Percentiles rank a stretch among this genome's conserved stretches.
These are phyloP conservation scores for Condylostylus longicornis DNA, from an alignment of 1,140 invertebrate species.

Conservation along the genomic window DNA sequence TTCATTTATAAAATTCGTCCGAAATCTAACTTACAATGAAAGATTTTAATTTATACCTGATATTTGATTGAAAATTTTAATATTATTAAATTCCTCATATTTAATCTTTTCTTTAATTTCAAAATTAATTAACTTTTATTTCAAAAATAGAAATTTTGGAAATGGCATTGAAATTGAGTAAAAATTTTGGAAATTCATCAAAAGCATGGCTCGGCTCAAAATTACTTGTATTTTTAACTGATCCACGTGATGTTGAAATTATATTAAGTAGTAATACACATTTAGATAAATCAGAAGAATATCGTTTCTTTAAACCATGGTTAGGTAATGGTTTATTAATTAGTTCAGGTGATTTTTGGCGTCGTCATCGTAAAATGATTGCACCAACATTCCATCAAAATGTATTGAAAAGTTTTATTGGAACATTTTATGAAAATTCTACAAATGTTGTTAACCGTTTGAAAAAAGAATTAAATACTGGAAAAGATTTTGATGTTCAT, in stretches of 20 bases:
- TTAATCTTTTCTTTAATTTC: conserved; percentile 2
- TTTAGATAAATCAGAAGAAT: conserved; percentile 66
- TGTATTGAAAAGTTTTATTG: conserved; percentile 76
- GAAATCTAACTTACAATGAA: too few species aligned
- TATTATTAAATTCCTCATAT: conserved; percentile 4
- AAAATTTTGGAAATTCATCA: conserved; percentile 40
- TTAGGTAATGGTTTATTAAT: conserved; percentile 75
- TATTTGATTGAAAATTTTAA: conserved; percentile 11
- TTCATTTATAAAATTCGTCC: too few species aligned
- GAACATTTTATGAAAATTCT: conserved; percentile 74
- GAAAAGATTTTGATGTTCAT: conserved; percentile 63
- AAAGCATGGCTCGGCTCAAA: conserved; percentile 48
- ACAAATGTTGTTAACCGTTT: conserved; percentile 52
- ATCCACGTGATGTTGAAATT: conserved; percentile 53
- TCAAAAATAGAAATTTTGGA: conserved; percentile 35
- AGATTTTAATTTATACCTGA: too few species aligned
- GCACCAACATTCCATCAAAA: conserved; percentile 88
- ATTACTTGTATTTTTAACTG: conserved; percentile 43
- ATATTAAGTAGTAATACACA: conserved; percentile 55
- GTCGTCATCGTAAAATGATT: conserved; percentile 68
- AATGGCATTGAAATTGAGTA: conserved; percentile 29
- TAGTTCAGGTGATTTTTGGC: conserved; percentile 71
- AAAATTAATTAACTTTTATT: conserved; percentile 3
- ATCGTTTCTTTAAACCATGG: conserved; percentile 78
- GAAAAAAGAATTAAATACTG: conserved; percentile 39